Conservation (phyloP, 2,797 vertebrate species). For the Alauda arvensis region DNA sequence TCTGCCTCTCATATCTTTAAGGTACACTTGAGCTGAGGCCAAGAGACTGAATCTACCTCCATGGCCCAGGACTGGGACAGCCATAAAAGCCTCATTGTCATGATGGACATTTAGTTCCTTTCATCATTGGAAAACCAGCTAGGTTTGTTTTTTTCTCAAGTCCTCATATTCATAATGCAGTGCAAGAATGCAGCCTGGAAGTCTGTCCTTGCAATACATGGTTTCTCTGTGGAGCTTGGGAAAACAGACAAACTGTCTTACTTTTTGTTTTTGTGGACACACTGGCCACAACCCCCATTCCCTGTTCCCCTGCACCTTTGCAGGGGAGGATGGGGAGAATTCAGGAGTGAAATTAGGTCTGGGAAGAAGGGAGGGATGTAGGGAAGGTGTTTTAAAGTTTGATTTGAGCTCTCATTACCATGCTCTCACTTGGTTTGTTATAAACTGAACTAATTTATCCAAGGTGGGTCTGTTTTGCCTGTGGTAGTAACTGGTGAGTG, state of each 20-base stretch:
- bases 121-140: background rate
- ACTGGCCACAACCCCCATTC: background rate
- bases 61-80: background rate
- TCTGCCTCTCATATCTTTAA: background rate
- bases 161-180: background rate
- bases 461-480: background rate
- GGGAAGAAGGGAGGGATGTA: background rate
- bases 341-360: background rate
- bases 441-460: background rate
- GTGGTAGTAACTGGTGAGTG: background rate
- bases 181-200: background rate
- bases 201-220: background rate
- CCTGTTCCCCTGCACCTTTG: rapidly evolving
- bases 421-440: background rate
- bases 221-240: background rate
- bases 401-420: background rate
- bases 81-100: background rate
- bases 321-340: rapidly evolving
- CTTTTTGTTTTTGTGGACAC: background rate
- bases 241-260: background rate
- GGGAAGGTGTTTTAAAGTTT: background rate
- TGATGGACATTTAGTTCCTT: background rate
- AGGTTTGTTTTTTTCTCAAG: background rate
- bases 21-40: rapidly evolving
- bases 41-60: background rate